phyloP scores from a whole-genome alignment of 2,888 invertebrate species.

The Elaeidobius kamerunicus region DNA sequence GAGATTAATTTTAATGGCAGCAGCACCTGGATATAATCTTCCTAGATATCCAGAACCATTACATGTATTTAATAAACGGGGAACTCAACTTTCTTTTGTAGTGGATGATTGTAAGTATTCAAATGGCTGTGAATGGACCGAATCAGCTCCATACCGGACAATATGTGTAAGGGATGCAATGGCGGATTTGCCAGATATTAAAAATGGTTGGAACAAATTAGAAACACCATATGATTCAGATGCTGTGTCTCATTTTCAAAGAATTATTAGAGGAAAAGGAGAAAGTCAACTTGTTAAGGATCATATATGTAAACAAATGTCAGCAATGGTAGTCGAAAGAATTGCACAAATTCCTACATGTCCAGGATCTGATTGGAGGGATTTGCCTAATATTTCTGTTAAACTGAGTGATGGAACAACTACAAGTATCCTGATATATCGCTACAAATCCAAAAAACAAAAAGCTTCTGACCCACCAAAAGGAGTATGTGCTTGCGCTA shows the following conservation, averaged over 20 bases:
- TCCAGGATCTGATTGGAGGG: conserved; percentile 82
- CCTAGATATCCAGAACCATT: conserved; percentile 77
- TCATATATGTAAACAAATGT: conserved; percentile 84
- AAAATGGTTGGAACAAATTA: conserved; percentile 66
- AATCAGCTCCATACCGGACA: conserved; percentile 72
- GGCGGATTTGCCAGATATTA: conserved; percentile 74
- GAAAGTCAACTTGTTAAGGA: conserved; percentile 51
- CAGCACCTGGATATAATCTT: conserved; percentile 72
- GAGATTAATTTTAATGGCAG: conserved; percentile 71
- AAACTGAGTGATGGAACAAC: conserved; percentile 67
- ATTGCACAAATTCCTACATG: conserved; percentile 71
- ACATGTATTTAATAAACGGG: conserved; percentile 69
- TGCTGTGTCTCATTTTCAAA: conserved; percentile 73
- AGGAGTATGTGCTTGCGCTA: conserved; percentile 77
- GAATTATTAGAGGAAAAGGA: conserved; percentile 55
- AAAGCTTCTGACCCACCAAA: conserved; percentile 52
- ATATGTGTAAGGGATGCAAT: conserved; percentile 78
- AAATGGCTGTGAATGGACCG: conserved; percentile 58
- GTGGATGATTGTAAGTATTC: conserved; percentile 55
- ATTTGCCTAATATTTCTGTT: conserved; percentile 75
- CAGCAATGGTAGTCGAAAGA: conserved; percentile 72
- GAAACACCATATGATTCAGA: conserved; percentile 71
- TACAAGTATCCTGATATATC: conserved; percentile 55
- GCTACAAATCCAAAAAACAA: conserved; percentile 57
- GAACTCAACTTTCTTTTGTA: conserved; percentile 60